phyloP scores from a whole-genome alignment of 2,113 vertebrate genomes.

The Entelurus aequoreus region DNA sequence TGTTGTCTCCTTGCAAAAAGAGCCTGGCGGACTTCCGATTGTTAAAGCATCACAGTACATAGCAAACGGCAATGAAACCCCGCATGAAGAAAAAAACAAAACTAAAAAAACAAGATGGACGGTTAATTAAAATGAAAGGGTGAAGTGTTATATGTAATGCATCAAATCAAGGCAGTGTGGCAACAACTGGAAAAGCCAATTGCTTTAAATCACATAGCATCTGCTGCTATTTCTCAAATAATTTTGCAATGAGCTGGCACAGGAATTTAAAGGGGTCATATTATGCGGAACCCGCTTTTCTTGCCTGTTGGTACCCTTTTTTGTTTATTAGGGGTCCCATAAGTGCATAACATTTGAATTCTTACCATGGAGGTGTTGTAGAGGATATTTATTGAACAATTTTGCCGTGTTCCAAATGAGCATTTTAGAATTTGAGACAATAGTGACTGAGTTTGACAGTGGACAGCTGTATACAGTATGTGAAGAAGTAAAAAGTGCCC shows the following conservation, averaged over 20 bases:
- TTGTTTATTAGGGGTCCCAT: no score
- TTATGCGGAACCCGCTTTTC: no score
- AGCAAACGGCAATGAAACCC: conserved; percentile 1
- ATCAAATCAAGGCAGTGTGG: conserved; percentile 1
- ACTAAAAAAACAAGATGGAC: conserved; percentile 6
- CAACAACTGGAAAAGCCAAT: conserved; percentile 10
- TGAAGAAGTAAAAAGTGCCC: no score
- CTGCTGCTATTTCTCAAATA: conserved; percentile 10
- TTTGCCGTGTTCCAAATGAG: no score
- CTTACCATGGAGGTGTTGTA: no score
- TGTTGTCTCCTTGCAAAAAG: conserved; percentile 3
- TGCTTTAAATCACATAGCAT: conserved; percentile 18
- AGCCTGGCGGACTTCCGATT: background rate
- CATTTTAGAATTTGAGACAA: no score
- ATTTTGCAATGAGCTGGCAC: conserved; percentile 16
- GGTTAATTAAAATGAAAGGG: conserved; percentile 32
- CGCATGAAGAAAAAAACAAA: conserved; percentile 15
- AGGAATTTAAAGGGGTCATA: conserved; percentile 14
- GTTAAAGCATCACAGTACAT: conserved; percentile 4
- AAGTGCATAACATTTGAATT: no score
- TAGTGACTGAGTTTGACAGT: no score
- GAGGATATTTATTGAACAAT: no score
- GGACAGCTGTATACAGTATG: no score
- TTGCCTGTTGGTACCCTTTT: no score
- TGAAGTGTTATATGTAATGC: conserved; percentile 24